phyloP scores from a whole-genome alignment of 2,888 invertebrate species.

The Napeogenes inachia region DNA sequence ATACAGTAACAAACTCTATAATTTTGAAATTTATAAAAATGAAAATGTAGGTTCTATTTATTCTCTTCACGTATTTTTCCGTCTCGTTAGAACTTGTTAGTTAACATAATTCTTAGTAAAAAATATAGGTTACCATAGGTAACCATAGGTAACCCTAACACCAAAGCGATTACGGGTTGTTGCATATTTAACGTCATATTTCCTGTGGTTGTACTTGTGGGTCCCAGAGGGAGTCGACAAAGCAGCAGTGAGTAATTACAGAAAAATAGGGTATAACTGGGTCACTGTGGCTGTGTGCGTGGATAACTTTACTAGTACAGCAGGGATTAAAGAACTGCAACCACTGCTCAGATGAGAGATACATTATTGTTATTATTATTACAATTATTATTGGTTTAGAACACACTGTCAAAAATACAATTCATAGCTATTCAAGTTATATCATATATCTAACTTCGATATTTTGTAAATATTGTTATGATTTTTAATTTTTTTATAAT shows the following conservation, averaged over 20 bases:
- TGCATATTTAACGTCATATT: constrained; percentile 23
- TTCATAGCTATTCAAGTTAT: background rate
- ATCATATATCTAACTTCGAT: background rate
- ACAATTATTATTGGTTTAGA: too few relatives aligned
- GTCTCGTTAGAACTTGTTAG: too few relatives aligned
- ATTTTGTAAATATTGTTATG: background rate
- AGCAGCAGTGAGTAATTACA: constrained; percentile 71
- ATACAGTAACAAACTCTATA: too few relatives aligned
- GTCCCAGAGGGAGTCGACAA: constrained; percentile 58
- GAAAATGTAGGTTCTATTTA: too few relatives aligned
- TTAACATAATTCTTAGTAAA: too few relatives aligned
- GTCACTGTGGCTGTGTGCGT: constrained; percentile 60
- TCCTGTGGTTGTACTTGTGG: constrained; percentile 29
- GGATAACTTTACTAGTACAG: constrained; percentile 26
- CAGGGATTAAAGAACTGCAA: constrained; percentile 8
- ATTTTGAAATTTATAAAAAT: too few relatives aligned
- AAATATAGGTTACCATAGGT: background rate
- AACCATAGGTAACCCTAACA: background rate
- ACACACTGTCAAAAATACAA: too few relatives aligned
- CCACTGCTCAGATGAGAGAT: background rate
- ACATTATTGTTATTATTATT: background rate
- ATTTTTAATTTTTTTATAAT: too few relatives aligned
- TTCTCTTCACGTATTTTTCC: too few relatives aligned
- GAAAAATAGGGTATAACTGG: constrained; percentile 72
- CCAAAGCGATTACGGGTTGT: constrained; percentile 3